A percentile compares a stretch with the other conserved stretches of the same genome.
Conservation (phyloP, 2,113 vertebrate species). For the Galemys pyrenaicus region DNA sequence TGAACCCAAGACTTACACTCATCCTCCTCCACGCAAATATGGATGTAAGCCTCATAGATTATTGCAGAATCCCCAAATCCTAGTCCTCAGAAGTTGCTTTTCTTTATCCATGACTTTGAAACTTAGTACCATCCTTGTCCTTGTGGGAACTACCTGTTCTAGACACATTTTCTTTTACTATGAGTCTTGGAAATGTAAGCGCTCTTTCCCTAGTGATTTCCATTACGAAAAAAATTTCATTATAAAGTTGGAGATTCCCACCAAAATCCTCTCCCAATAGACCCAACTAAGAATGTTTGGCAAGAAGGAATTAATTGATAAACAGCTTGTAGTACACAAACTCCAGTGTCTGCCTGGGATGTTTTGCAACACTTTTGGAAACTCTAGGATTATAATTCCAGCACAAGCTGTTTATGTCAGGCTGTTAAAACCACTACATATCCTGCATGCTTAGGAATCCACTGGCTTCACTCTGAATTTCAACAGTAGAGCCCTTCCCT, state of each 20-base stretch:
- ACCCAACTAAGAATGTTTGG: constrained; percentile 57
- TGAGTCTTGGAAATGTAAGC: neutral
- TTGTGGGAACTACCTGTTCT: neutral
- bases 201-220: neutral
- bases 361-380: constrained; percentile 69
- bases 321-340: constrained; percentile 54
- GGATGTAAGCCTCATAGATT: rapidly evolving
- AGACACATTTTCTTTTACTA: neutral
- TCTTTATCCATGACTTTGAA: neutral
- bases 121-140: neutral
- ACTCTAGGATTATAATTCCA: neutral
- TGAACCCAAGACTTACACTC: neutral
- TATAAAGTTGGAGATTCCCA: constrained; percentile 7
- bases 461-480: neutral
- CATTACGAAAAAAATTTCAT: neutral
- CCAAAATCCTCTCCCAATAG: constrained; percentile 36
- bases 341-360: neutral
- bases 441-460: neutral
- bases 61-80: neutral
- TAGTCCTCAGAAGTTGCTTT: neutral
- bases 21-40: neutral
- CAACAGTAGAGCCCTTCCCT: rapidly evolving
- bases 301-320: constrained; percentile 67
- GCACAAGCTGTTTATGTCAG: constrained; percentile 40
- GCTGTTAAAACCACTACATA: neutral